Base-by-base conservation (phyloP, 35 echinoderm and acorn worm genomes). In the Anneissia japonica region DNA sequence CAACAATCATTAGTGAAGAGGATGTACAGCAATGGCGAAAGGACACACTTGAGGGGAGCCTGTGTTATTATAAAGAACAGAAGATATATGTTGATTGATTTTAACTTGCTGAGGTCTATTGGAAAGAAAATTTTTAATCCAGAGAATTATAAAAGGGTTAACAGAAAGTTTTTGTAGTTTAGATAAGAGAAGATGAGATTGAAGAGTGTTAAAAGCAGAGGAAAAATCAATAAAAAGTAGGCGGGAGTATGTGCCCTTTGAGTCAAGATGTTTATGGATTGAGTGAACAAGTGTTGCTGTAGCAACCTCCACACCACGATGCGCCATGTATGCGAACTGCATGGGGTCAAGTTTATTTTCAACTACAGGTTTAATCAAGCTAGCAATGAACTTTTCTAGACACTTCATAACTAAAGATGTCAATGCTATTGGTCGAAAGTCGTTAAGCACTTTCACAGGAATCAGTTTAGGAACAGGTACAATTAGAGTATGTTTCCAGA, bases 261-360 rank as follows among this genome's bases (percentile, higher is more conserved):
- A 73, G 46, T 26, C 37, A 6, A 46, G 19, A 38, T 55, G 46
- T 64, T 64, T 17, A 34, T n/a, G 30, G 34, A 21, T 64, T 4
- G 35, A 21, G 1, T 74, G 83, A 1, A 23, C 2, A 26, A 64
- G 51, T 16, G 51, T 64, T 9, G 51, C 51, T 64, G 51, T 64
- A 26, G 51, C 51, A 64, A 19, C 46, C 46, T 74, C 51, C 5
- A 74, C 46, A 74, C 83, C 46, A 17, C 83, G 6, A 16, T 40
- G 35, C 0, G 82, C 40, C 64, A 31, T 85, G 45, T 86, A 86
- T 75, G 84, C 84, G 76, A 79, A 87, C 45, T 87, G 85, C 74
- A 78, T 32, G 29, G 74, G 75, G 30, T 87, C 85, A 13, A 84
- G 26, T 29, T 45, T 17, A 2, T 32, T 4, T 64, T 32, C 82